phyloP scores from a whole-genome alignment of 2,797 vertebrate genomes.

The Australoheros facetus region DNA sequence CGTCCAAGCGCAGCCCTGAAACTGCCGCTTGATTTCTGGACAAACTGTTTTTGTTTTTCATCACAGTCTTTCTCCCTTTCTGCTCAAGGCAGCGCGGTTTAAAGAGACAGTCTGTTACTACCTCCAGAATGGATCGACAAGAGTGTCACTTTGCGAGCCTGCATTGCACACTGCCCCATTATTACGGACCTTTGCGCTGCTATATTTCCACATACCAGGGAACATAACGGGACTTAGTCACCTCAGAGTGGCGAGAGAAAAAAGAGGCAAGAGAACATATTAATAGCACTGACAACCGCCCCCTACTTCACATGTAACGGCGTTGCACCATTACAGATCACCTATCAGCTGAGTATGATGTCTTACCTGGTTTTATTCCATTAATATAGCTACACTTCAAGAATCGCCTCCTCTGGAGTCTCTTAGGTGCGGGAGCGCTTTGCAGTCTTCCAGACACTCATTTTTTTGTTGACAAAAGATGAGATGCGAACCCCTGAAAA shows the following conservation, averaged over 20 bases:
- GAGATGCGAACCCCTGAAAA: not conserved
- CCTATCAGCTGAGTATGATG: not conserved
- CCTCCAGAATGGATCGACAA: not conserved
- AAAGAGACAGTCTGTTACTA: not conserved
- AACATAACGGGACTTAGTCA: constrained; percentile 41
- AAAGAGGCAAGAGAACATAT: not conserved
- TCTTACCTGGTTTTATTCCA: constrained; percentile 68
- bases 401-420: constrained; percentile 35
- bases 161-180: not conserved
- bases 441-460: constrained; percentile 5
- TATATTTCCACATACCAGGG: not conserved
- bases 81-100: not conserved
- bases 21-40: not conserved
- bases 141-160: not conserved
- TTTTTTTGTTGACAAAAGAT: not conserved
- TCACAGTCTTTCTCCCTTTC: constrained; percentile 2
- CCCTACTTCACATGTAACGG: not conserved
- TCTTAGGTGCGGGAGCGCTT: constrained; percentile 15
- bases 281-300: not conserved
- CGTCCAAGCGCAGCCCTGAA: constrained; percentile 7
- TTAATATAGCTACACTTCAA: constrained; percentile 32
- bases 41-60: not conserved
- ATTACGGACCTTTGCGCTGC: constrained; percentile 14
- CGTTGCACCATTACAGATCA: constrained; percentile 10
- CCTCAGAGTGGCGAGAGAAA: not conserved